These are phyloP conservation scores for Nothobranchius kuhntae DNA, from an alignment of 2,113 vertebrate genomes.

Conservation along the genomic window DNA sequence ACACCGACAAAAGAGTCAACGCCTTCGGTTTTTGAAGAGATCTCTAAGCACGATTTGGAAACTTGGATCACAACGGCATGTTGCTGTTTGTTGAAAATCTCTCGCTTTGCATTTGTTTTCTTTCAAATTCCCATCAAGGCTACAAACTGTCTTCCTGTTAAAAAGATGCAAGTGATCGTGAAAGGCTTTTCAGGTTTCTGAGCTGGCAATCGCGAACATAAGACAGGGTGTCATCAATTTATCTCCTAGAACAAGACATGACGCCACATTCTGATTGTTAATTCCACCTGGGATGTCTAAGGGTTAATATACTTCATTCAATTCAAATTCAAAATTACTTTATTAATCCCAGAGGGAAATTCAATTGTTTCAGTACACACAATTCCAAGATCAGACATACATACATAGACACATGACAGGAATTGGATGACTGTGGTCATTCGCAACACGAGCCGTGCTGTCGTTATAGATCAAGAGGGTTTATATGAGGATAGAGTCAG, in stretches of 20 bases:
- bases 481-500: too few relatives aligned
- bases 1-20: background rate
- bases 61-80: background rate
- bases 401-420: too few relatives aligned
- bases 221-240: background rate
- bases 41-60: background rate
- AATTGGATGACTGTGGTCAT: too few relatives aligned
- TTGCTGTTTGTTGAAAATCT: background rate
- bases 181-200: background rate
- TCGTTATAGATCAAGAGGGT: too few relatives aligned
- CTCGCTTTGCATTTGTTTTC: background rate
- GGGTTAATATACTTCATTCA: too few relatives aligned
- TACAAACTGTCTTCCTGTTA: conserved; percentile 1
- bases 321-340: too few relatives aligned
- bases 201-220: background rate
- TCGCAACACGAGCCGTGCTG: too few relatives aligned
- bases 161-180: background rate
- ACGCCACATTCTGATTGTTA: background rate
- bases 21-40: conserved; percentile 3
- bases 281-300: background rate
- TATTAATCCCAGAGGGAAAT: too few relatives aligned
- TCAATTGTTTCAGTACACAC: too few relatives aligned
- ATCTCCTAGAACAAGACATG: background rate
- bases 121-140: conserved; percentile 11
- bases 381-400: too few relatives aligned